phyloP scores from a whole-genome alignment of 2,113 vertebrate species.

The Pygoscelis adeliae region DNA sequence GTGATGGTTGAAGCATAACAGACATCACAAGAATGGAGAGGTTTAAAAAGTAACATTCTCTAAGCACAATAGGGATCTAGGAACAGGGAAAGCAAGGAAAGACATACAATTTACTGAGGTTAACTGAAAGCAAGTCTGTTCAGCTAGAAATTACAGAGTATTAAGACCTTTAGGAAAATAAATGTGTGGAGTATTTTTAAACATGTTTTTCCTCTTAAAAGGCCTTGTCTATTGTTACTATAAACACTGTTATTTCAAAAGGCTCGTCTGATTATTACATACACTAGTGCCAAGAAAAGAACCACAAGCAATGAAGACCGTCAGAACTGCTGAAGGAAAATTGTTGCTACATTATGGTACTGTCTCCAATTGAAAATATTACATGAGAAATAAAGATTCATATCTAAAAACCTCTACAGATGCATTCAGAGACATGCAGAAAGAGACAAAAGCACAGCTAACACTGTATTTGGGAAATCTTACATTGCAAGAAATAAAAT shows the following conservation, averaged over 20 bases:
- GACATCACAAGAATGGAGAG: not conserved
- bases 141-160: not conserved
- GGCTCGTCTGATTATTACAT: not conserved
- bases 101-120: not conserved
- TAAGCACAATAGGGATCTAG: not conserved
- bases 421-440: not conserved
- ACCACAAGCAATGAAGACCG: fast-evolving
- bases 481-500: not conserved
- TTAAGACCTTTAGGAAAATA: not conserved
- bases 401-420: not conserved
- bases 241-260: not conserved
- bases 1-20: not conserved
- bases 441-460: not conserved
- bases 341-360: not conserved
- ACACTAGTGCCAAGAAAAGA: not conserved
- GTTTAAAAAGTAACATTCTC: not conserved
- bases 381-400: not conserved
- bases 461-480: not conserved
- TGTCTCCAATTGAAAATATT: not conserved
- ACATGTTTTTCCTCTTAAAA: not conserved
- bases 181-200: not conserved
- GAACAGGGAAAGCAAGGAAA: not conserved
- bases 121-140: not conserved
- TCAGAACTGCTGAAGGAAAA: not conserved
- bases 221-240: not conserved